phyloP scores from a whole-genome alignment of 2,888 invertebrate species.

The Drosophila kambysellisi region DNA sequence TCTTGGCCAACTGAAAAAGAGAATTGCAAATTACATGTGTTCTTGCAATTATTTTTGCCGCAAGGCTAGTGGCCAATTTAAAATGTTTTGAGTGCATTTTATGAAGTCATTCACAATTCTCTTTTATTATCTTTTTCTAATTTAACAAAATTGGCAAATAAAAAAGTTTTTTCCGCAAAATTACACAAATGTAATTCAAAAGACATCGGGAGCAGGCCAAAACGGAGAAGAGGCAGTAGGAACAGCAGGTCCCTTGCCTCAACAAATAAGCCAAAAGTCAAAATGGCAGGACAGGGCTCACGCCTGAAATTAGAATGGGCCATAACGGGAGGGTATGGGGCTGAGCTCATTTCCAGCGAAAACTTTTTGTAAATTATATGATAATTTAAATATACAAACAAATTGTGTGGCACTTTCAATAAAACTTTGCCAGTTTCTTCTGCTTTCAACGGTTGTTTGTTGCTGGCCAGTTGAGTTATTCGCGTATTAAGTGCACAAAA shows the following conservation, averaged over 20 bases:
- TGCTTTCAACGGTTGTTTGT: slow-evolving; percentile 23
- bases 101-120: slow-evolving; percentile 69
- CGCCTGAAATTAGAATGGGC: slow-evolving; percentile 31
- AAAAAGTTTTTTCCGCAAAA: slow-evolving; percentile 80
- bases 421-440: slow-evolving; percentile 78
- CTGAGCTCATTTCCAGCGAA: slow-evolving; percentile 62
- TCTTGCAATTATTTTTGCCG: slow-evolving; percentile 64
- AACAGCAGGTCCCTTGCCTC: slow-evolving; percentile 6
- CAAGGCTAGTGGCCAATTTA: slow-evolving; percentile 23
- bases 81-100: slow-evolving; percentile 52
- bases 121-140: slow-evolving; percentile 73
- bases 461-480: slow-evolving; percentile 68
- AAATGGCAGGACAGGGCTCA: slow-evolving; percentile 44
- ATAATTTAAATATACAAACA: slow-evolving; percentile 81
- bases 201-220: slow-evolving; percentile 42
- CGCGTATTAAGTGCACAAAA: slow-evolving; percentile 70
- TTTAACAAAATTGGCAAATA: slow-evolving; percentile 79
- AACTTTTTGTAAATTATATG: slow-evolving; percentile 76
- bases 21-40: slow-evolving; percentile 77
- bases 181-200: slow-evolving; percentile 81
- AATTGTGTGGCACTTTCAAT: slow-evolving; percentile 81
- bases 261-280: slow-evolving; percentile 26
- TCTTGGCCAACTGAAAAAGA: slow-evolving; percentile 32
- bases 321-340: slow-evolving; percentile 13
- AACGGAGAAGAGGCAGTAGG: background rate